A percentile compares a stretch with the other conserved stretches of the same genome.
Conservation (phyloP, 2,888 invertebrate species). For the Stenodema calcarata region DNA sequence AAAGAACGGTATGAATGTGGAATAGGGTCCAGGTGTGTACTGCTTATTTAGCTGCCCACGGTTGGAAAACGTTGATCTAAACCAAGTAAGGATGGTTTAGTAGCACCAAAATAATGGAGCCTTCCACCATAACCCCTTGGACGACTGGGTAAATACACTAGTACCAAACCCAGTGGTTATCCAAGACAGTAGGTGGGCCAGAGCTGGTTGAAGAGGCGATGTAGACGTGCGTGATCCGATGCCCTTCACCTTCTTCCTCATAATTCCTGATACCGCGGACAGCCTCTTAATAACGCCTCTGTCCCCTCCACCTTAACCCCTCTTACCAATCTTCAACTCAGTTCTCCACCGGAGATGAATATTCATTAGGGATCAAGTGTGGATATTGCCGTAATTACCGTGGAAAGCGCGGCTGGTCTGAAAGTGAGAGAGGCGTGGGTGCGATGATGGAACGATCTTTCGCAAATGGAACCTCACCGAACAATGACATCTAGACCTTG, state of each 20-base stretch:
- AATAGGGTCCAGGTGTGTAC: too few relatives aligned
- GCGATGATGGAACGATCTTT: background rate
- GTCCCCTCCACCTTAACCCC: background rate
- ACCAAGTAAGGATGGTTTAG: too few relatives aligned
- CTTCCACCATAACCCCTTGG: too few relatives aligned
- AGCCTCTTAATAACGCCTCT: background rate
- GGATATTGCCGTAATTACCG: background rate
- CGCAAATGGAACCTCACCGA: background rate
- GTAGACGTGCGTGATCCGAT: background rate
- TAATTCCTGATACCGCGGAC: background rate
- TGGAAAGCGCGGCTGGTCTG: background rate
- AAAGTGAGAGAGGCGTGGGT: background rate
- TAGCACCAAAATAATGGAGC: too few relatives aligned
- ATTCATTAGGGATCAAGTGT: background rate
- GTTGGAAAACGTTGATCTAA: too few relatives aligned
- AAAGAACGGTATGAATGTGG: too few relatives aligned
- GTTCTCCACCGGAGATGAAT: background rate
- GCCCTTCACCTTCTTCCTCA: background rate
- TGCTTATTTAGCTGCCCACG: too few relatives aligned
- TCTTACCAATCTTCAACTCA: background rate
- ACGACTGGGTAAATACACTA: too few relatives aligned
- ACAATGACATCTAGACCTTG: too few relatives aligned
- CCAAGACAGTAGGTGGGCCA: background rate
- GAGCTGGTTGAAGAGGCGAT: background rate
- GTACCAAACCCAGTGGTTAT: background rate